Evolutionary conservation across 2,113 vertebrate genomes (phyloP).

Genomic region (Pelecanoides urinatrix): DNA sequence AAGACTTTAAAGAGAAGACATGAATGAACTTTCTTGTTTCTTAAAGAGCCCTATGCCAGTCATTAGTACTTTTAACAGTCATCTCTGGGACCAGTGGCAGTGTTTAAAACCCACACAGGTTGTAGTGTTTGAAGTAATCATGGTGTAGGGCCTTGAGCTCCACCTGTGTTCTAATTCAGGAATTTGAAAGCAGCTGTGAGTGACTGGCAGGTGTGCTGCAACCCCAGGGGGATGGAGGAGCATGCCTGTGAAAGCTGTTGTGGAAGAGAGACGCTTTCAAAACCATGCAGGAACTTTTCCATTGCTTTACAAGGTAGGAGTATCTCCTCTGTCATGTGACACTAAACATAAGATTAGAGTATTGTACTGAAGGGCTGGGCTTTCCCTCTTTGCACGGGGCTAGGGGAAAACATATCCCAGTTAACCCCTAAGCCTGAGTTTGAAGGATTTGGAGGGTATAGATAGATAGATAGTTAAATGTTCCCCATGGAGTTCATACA

Average conservation of each 20-base stretch:
- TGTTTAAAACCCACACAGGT: neutral
- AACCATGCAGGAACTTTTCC: neutral
- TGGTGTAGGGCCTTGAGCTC: neutral
- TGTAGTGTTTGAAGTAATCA: neutral
- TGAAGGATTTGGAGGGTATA: neutral
- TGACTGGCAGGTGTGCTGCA: neutral
- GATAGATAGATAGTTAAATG: neutral
- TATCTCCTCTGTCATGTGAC: neutral
- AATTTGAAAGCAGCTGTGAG: neutral
- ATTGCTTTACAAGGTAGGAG: neutral
- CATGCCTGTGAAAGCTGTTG: neutral
- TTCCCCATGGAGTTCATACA: neutral
- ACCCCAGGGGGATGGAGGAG: rapidly evolving
- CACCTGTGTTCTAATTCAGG: neutral
- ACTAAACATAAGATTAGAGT: neutral
- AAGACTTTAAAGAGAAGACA: neutral
- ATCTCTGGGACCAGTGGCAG: neutral
- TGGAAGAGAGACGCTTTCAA: neutral
- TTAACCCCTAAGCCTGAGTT: neutral
- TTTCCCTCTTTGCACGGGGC: neutral
- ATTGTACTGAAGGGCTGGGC: neutral
- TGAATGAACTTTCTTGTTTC: neutral
- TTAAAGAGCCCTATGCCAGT: neutral
- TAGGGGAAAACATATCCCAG: neutral
- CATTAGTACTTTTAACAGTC: neutral